Base-by-base conservation (phyloP, 2,797 vertebrate genomes). In the Falco biarmicus region DNA sequence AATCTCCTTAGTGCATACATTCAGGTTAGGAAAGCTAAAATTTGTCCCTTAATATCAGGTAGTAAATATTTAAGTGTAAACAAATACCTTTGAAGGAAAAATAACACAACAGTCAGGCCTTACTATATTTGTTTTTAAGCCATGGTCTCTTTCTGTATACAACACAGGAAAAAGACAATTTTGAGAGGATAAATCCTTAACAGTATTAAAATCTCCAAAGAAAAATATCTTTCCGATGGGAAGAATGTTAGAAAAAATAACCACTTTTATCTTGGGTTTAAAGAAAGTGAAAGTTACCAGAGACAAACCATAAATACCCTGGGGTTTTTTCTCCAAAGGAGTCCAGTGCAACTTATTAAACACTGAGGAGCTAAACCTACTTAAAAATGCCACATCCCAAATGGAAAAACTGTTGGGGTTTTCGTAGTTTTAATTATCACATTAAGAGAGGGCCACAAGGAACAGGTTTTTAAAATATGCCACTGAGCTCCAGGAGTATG, bases 21-120 rank as follows among this genome's bases (percentile, higher is more conserved):
- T 91, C 64, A 48, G 12, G 70, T 93, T 85, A 80, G 19, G n/a
- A 86, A 97, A 95, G 66, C 26, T 75, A 76, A 71, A 51, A 37
- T 63, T 43, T 91, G 5, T 95, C 75, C 91, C 43, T 34, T 51
- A 83, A 29, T 21, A 63, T 65, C 51, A 78, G 63, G 31, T 37
- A 92, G 10, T 75, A 45, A 97, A 87, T 91, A 79, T 32, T 77
- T 48, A 90, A 95, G 54, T 74, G 29, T 82, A 96, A 97, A 93
- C 29, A 93, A 88, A 87, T 66, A 92, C 56, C 24, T 73, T 71
- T 60, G 26, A 10, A 85, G 25, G 11, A 74, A 95, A 97, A 95
- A 69, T 25, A 89, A 13, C 20, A 81, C 10, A 83, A 87, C 43
- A 79, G 6, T 12, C 13, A 85, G 29, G 79, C 56, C 39, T 95